Evolutionary conservation across 2,888 invertebrate species (phyloP).

Genomic region (Atethmia centrago): DNA sequence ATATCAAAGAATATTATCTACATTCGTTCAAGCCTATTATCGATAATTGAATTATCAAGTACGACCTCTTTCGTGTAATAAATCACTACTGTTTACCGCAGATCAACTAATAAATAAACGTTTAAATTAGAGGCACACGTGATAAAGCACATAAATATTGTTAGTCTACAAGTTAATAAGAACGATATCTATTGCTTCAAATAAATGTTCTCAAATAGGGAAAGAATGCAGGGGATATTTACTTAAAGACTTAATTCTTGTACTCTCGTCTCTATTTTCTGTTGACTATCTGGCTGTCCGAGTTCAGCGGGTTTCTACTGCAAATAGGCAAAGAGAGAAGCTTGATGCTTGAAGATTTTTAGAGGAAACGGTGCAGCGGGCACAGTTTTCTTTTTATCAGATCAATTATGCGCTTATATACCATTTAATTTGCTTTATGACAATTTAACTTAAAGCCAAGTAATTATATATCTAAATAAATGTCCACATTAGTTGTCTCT

Average conservation of each 20-base stretch:
- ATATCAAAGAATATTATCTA: constrained; percentile 64
- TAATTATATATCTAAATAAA: neutral
- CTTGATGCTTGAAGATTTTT: neutral
- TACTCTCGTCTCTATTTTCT: neutral
- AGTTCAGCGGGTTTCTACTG: neutral
- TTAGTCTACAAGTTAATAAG: neutral
- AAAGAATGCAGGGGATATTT: neutral
- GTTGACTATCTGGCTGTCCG: neutral
- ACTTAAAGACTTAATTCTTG: neutral
- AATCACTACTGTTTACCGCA: constrained; percentile 59
- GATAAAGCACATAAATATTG: neutral
- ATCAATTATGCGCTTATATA: too few species aligned
- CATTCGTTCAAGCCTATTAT: constrained; percentile 39
- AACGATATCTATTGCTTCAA: neutral
- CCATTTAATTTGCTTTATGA: too few species aligned
- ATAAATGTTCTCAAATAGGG: neutral
- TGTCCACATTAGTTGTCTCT: neutral
- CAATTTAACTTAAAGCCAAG: neutral
- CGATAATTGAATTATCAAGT: constrained; percentile 48
- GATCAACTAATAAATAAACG: constrained; percentile 47
- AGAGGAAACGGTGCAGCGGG: neutral
- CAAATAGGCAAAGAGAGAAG: neutral
- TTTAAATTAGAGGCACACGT: neutral
- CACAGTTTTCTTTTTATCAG: neutral
- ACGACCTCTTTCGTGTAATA: constrained; percentile 56